These are phyloP conservation scores for Eupeodes latifasciatus DNA, from an alignment of 2,888 invertebrate species.

Conservation along the genomic window DNA sequence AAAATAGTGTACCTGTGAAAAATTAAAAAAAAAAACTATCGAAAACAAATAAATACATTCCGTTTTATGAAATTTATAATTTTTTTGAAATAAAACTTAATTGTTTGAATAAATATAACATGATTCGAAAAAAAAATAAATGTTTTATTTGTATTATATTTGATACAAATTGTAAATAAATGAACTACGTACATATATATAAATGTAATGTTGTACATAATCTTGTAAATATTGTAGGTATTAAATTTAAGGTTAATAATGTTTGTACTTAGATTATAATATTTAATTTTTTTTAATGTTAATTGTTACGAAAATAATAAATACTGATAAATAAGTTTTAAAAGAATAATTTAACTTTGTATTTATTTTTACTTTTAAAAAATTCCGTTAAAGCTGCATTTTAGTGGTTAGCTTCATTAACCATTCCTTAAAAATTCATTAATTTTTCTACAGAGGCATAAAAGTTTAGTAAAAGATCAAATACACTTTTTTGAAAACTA, in stretches of 20 bases:
- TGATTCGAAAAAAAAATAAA: not conserved
- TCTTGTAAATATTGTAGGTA: conserved; percentile 7
- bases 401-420: too few relatives aligned
- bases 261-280: conserved; percentile 61
- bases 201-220: conserved; percentile 24
- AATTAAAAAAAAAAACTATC: conserved; percentile 33
- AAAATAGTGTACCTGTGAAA: conserved; percentile 67
- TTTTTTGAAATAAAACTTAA: not conserved
- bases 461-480: too few relatives aligned
- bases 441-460: too few relatives aligned
- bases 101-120: not conserved
- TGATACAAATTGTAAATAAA: conserved; percentile 44
- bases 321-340: conserved; percentile 35
- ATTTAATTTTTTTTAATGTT: conserved; percentile 63
- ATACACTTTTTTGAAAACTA: too few relatives aligned
- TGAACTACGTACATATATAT: not conserved
- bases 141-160: not conserved
- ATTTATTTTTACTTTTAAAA: too few relatives aligned
- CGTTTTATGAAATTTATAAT: conserved; percentile 34
- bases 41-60: conserved; percentile 51
- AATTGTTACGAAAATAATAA: conserved; percentile 66
- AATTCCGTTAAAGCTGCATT: too few relatives aligned
- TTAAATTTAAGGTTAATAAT: conserved; percentile 50
- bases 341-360: not conserved
- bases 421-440: too few relatives aligned